Evolutionary conservation across 1,140 invertebrate species (phyloP).

Genomic region (Diorhabda elongata): DNA sequence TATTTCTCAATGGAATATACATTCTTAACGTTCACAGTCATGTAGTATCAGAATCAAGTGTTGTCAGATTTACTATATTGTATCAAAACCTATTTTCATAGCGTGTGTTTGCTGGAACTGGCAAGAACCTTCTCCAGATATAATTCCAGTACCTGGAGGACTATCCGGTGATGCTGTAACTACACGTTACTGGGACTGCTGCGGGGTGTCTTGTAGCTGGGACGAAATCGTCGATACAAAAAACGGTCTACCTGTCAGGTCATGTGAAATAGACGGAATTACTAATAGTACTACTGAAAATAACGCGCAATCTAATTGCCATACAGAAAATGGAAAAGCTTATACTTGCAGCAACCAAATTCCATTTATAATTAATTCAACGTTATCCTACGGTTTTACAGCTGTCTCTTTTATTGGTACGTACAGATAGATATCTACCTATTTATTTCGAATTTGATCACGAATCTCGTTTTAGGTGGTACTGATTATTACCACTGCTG

Average conservation of each 20-base stretch:
- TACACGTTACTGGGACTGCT: conserved; percentile 25
- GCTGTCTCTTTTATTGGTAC: conserved; percentile 26
- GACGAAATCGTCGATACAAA: conserved; percentile 6
- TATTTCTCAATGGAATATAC: too few species aligned
- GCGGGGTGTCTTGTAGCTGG: conserved; percentile 21
- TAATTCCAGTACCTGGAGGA: conserved; percentile 20
- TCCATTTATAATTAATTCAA: conserved; percentile 20
- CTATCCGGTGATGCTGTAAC: conserved; percentile 20
- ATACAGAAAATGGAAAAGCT: conserved; percentile 15
- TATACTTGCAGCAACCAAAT: conserved; percentile 26
- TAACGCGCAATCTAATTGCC: conserved; percentile 4
- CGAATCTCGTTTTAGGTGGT: background rate
- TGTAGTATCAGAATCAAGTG: too few species aligned
- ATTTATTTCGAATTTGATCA: background rate
- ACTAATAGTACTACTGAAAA: conserved; percentile 14
- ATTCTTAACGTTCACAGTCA: too few species aligned
- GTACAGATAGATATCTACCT: background rate
- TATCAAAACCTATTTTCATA: too few species aligned
- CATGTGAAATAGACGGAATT: conserved; percentile 21
- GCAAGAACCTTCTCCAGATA: conserved; percentile 12
- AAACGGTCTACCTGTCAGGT: conserved; percentile 18
- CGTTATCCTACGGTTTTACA: conserved; percentile 24
- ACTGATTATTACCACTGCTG: conserved; percentile 13
- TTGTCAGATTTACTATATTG: too few species aligned
- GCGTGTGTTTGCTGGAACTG: too few species aligned